Base-by-base conservation (phyloP, 2,888 invertebrate species). In the Branchinecta sandiegonensis region DNA sequence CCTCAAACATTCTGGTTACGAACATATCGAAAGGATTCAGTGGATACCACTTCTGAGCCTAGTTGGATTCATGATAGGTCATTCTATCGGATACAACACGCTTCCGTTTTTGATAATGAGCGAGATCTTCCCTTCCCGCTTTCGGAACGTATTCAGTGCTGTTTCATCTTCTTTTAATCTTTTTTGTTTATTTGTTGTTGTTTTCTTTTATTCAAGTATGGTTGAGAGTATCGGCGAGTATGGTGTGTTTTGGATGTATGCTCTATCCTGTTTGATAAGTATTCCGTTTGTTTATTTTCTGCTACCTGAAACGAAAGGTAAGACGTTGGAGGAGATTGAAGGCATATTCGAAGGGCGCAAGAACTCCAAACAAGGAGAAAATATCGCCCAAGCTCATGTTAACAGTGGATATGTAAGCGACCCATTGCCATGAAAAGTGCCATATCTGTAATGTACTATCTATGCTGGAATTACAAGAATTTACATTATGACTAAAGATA, bases 71-170 rank as follows among this genome's bases (percentile, higher is more conserved):
- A 66, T 66, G 13, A 66, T 66, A 4, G 66, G 66, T 6, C 47
- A 46, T 13, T 13, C 66, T 13, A 14, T 17, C 7, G 66, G 66
- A 5, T 66, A 46, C 7, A 47, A 47, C 11, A 66, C 66, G 0
- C 11, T 66, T 12, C 66, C 66, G 6, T 66, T 63, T 46, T 9
- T 69, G 9, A 50, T 69, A 66, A 66, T 66, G 66, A 47, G 66
- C 12, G 66, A 66, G 46, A 66, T 66, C 13, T 66, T 66, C 7
- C 66, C 66, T 10, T 37, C 66, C 69, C 46, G 37, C 13, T 66
- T 66, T 13, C 23, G 66, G 13, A 37, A 66, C 14, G 2, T 66
- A 1, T 47, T 66, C 46, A 66, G 66, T 66, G 46, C 66, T 4
- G 14, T 66, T 66, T 66, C 66, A 4, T 66, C 66, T 47, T 66